Evolutionary conservation across 2,113 vertebrate species (phyloP).

Genomic region (Bettongia penicillata): DNA sequence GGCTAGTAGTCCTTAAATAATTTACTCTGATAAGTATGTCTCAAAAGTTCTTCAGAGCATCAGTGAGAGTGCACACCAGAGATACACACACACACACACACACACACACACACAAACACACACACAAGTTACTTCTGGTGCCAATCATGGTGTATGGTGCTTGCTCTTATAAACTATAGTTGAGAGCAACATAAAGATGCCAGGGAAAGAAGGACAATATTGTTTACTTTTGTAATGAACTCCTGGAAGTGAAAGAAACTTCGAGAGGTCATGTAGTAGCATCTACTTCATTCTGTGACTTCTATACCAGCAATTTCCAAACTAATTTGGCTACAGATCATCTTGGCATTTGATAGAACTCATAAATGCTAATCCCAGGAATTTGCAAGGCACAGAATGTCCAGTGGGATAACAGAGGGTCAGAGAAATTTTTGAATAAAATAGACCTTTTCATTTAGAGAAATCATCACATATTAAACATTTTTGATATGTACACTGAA

Average conservation of each 20-base stretch:
- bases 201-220: neutral
- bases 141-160: neutral
- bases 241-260: neutral
- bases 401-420: neutral
- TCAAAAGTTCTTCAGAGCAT: neutral
- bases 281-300: neutral
- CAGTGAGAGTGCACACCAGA: neutral
- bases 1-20: constrained; percentile 38
- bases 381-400: neutral
- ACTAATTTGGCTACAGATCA: neutral
- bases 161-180: neutral
- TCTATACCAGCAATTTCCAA: neutral
- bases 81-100: neutral
- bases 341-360: neutral
- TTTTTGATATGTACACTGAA: neutral
- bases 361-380: neutral
- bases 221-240: neutral
- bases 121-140: neutral
- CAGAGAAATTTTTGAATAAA: neutral
- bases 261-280: neutral
- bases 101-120: neutral
- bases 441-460: neutral
- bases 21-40: neutral
- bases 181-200: neutral
- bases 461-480: neutral